Base-by-base conservation (phyloP, 2,113 vertebrate genomes). In the Hemicordylus capensis region DNA sequence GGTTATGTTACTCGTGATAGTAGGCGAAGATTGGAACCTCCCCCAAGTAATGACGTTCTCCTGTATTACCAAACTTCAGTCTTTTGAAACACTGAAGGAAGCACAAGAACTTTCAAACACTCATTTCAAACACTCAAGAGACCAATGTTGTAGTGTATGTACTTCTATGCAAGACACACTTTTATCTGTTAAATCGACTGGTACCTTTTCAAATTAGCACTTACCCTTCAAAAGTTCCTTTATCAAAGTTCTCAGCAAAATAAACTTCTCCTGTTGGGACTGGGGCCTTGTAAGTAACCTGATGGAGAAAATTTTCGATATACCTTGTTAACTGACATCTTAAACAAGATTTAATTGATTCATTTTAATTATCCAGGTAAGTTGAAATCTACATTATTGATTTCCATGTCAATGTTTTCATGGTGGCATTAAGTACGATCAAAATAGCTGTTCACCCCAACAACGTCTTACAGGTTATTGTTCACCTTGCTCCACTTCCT, bases 231-330 rank as follows among this genome's bases (percentile, higher is more conserved):
- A 99, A 93, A 63, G 97, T 98, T 90, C 98, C 99, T 92, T 97
- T 97, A 93, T 99, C 98, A 93, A 99, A 99, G 4, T 98, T 97
- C 89, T 99, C 98, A 0, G 91, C 98, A 88, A 99, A 98, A 95
- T 97, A 98, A 58, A 98, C 98, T 83, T 99, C 98, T 9, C 99
- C 99, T 75, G 97, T 98, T 14, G 99, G 98, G 93, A 99, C 96
- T 1, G 99, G 98, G 39, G 98, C 96, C 88, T 96, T 98, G 93
- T 99, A 99, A 72, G 96, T 98, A 84, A 99, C 99, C 99, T 99
- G 81, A 83, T 24, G 22, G 48, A 87, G 39, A 88, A 94, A 80
- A 74, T 20, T 1, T n/a, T 24, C 5, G 34, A 82, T 7, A 6
- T 5, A 84, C 6, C n/a, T 79, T 91, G 76, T 67, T 72, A 73